These are phyloP conservation scores for Elachura formosa DNA, from an alignment of 2,113 vertebrate genomes.

Conservation along the genomic window DNA sequence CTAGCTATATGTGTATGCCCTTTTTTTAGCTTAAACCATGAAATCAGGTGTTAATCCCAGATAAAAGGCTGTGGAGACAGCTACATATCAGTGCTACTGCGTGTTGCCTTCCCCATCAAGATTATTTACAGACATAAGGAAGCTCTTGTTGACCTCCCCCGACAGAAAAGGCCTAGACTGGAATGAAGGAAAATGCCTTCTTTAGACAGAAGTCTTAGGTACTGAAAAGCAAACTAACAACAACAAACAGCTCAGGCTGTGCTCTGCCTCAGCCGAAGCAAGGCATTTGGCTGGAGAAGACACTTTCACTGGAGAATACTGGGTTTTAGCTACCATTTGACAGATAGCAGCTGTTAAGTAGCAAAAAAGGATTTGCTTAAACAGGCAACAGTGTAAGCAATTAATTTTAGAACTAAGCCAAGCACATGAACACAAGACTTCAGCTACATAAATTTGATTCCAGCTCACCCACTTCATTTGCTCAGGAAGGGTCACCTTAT, in stretches of 20 bases:
- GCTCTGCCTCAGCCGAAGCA: not conserved
- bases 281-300: not conserved
- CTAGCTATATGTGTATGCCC: not conserved
- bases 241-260: not conserved
- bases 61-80: not conserved
- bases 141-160: not conserved
- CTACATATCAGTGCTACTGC: not conserved
- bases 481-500: not conserved
- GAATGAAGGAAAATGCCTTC: not conserved
- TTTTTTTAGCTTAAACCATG: not conserved
- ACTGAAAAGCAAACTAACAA: not conserved
- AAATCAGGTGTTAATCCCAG: not conserved
- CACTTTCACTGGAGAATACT: not conserved
- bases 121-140: not conserved
- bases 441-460: not conserved
- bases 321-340: not conserved
- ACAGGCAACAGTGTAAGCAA: not conserved
- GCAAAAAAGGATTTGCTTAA: not conserved
- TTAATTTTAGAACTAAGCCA: not conserved
- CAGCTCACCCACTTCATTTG: not conserved
- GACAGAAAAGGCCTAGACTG: not conserved
- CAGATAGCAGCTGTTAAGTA: not conserved
- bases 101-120: not conserved
- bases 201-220: not conserved
- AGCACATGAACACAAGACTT: not conserved